These are phyloP conservation scores for Eptatretus burgeri DNA, from an alignment of 2,113 vertebrate genomes.

Conservation along the genomic window DNA sequence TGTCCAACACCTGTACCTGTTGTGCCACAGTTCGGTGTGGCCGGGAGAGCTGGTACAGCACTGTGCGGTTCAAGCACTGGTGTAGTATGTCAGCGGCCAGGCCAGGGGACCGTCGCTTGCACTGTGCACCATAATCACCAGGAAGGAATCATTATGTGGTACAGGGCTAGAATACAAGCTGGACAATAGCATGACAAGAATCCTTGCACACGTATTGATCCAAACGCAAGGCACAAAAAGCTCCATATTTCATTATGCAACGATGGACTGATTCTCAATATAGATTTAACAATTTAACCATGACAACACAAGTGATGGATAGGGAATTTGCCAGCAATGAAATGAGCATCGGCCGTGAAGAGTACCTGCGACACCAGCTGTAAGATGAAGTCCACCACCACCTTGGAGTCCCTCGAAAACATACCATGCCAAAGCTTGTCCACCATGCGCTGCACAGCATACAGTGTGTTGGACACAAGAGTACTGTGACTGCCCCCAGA, in stretches of 20 bases:
- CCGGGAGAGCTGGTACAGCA: conserved; percentile 86
- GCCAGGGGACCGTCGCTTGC: conserved; percentile 72
- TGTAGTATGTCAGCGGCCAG: conserved; percentile 68
- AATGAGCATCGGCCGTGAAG: neutral
- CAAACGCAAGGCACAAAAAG: too few species aligned
- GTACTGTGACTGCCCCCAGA: conserved; percentile 74
- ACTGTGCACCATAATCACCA: conserved; percentile 19
- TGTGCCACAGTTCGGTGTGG: conserved; percentile 83
- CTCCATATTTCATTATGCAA: too few species aligned
- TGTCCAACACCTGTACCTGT: conserved; percentile 75
- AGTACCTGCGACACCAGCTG: conserved; percentile 88
- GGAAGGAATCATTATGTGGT: too few species aligned
- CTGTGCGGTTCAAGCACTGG: conserved; percentile 84
- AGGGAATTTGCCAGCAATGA: neutral
- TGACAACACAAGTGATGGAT: neutral
- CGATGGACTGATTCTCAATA: neutral
- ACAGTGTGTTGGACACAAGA: conserved; percentile 92
- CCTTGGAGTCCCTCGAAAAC: conserved; percentile 97
- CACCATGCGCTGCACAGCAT: conserved; percentile 83
- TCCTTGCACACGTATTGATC: too few species aligned
- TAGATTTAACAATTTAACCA: conserved; percentile 6
- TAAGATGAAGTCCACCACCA: conserved; percentile 89
- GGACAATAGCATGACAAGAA: too few species aligned
- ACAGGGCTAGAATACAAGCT: too few species aligned
- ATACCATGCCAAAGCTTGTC: conserved; percentile 99